Conservation (phyloP, 2,113 vertebrate species). For the Scartelaos histophorus region DNA sequence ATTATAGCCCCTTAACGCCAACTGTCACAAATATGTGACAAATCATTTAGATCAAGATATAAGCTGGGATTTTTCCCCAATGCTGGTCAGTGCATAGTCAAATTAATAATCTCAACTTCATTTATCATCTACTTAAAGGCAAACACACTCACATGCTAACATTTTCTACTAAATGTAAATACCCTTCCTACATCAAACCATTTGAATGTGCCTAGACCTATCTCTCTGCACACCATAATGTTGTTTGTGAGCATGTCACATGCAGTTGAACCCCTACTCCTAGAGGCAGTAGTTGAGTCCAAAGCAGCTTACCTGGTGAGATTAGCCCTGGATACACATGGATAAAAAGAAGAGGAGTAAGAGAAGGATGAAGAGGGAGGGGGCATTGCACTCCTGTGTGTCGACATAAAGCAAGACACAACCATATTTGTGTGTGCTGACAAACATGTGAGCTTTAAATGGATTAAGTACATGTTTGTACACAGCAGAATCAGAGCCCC, state of each 20-base stretch:
- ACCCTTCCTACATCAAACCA: not conserved
- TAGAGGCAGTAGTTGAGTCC: conserved; percentile 60
- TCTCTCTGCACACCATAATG: not conserved
- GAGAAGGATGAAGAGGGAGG: conserved; percentile 44
- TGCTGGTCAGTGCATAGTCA: no score
- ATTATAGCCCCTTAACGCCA: no score
- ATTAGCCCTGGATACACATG: conserved; percentile 74
- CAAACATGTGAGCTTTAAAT: conserved; percentile 27
- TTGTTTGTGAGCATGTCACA: conserved; percentile 9
- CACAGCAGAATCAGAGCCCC: not conserved
- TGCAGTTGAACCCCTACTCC: conserved; percentile 35
- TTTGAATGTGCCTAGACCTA: not conserved
- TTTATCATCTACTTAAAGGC: no score
- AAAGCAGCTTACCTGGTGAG: conserved; percentile 79
- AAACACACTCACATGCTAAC: no score
- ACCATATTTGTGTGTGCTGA: conserved; percentile 11
- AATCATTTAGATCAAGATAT: no score
- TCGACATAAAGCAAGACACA: conserved; percentile 38
- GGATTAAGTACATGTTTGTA: not conserved
- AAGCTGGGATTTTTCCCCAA: no score
- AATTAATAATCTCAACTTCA: no score
- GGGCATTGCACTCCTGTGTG: conserved; percentile 58
- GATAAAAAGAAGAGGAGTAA: conserved; percentile 45
- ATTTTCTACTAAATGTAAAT: no score
- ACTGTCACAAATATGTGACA: no score